Evolutionary conservation across 2,113 vertebrate genomes (phyloP).

Genomic region (Choloepus hoffmanni): DNA sequence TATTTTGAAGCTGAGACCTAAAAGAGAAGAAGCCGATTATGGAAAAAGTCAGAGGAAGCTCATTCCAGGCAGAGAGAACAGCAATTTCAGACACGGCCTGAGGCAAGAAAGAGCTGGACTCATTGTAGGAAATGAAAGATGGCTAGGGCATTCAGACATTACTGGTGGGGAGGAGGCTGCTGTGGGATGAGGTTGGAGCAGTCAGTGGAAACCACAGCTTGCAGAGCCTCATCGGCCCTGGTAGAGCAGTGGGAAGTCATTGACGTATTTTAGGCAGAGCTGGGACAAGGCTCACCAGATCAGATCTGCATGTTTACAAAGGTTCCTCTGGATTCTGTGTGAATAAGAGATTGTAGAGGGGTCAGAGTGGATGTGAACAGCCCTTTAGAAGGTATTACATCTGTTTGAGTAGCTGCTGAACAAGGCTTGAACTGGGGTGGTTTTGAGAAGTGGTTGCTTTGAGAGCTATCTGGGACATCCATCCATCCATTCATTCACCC

Average conservation of each 20-base stretch:
- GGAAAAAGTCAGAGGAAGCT: not conserved
- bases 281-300: not conserved
- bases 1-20: not conserved
- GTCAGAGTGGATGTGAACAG: not conserved
- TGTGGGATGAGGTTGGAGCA: not conserved
- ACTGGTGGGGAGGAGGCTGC: not conserved
- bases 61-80: slow-evolving; percentile 30
- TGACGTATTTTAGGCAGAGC: not conserved
- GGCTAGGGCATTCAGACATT: not conserved
- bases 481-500: not conserved
- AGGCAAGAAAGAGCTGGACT: slow-evolving; percentile 12
- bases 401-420: not conserved
- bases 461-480: not conserved
- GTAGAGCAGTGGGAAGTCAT: not conserved
- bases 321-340: not conserved
- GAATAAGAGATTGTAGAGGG: not conserved
- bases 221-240: not conserved
- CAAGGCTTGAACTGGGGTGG: not conserved
- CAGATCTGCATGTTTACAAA: not conserved
- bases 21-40: not conserved
- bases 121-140: slow-evolving; percentile 22
- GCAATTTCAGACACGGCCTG: slow-evolving; percentile 11
- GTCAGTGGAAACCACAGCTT: not conserved
- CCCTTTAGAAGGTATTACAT: not conserved
- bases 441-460: not conserved